A percentile compares a stretch with the other conserved stretches of the same genome.
phyloP scores from a whole-genome alignment of 2,888 invertebrate genomes.

The Temnothorax rugatulus region DNA sequence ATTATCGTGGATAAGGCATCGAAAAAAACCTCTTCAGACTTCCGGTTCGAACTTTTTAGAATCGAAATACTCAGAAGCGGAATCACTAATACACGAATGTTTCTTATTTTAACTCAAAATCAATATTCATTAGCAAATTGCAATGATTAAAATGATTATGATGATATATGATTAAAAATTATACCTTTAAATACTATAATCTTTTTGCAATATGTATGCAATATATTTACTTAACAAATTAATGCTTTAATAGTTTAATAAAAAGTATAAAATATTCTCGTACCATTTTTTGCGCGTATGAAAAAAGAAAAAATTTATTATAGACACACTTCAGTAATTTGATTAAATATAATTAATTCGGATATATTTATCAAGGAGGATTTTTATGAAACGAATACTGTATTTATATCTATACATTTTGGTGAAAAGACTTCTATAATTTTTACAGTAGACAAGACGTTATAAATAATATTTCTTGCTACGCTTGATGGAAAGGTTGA shows the following conservation, averaged over 20 bases:
- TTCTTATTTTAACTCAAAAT: slow-evolving; percentile 18
- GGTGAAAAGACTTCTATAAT: not conserved
- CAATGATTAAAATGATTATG: not conserved
- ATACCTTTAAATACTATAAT: not conserved
- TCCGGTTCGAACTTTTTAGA: slow-evolving; percentile 60
- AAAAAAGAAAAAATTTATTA: not conserved
- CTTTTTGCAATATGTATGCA: not conserved
- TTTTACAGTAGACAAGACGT: not conserved
- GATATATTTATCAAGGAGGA: not conserved
- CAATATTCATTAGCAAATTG: not conserved
- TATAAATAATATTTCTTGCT: slow-evolving; percentile 17
- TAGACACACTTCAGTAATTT: not conserved
- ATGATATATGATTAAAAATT: not conserved
- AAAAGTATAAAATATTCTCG: not conserved
- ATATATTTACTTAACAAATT: not conserved
- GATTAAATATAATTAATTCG: not conserved
- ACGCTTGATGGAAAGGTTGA: slow-evolving; percentile 1
- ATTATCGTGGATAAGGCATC: slow-evolving; percentile 58
- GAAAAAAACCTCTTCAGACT: slow-evolving; percentile 60
- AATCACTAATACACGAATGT: slow-evolving; percentile 50
- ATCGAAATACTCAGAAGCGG: slow-evolving; percentile 35
- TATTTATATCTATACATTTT: not conserved
- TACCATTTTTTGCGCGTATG: not conserved
- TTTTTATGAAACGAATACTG: not conserved
- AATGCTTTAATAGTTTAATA: not conserved